Base-by-base conservation (phyloP, 2,888 invertebrate genomes). In the Empis stercorea region DNA sequence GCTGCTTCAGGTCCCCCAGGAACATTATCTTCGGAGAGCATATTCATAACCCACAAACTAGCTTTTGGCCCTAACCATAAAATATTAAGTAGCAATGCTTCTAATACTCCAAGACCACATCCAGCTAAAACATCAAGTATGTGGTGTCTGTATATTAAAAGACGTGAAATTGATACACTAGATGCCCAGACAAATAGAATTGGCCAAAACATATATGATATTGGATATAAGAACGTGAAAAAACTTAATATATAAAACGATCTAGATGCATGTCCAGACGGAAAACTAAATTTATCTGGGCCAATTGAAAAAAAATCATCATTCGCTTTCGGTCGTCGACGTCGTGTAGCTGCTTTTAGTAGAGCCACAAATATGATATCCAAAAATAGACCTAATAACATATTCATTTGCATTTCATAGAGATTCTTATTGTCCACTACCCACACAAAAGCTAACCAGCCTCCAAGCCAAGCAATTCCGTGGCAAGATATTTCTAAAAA, bases 181-280 rank as follows among this genome's bases (percentile, higher is more conserved):
- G 74, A 63, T 0, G 80, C 76, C 94, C 94, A 95, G 0, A 80
- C 76, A 1, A 83, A 56, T 11, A 91, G 58, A 1, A 84, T 76
- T 17, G 79, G 76, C 52, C 75, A 70, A 52, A 77, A 76, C 45
- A 84, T 56, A 7, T 75, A 58, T 2, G 79, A 71, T 3, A 84
- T 56, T 0, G 84, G 80, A 64, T 77, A 76, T 17, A 84, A 59
- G 51, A 74, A 70, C 5, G 78, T 73, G 53, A 92, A 82, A 61
- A 87, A 84, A 49, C 80, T 78, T 4, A 81, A 73, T 17, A 95
- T 72, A 63, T 86, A 78, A 5, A 83, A 76, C 1, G 89, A 80
- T 55, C 96, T 72, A 23, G 94, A 91, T 1, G 91, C 81, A 66
- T 97, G 96, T 0, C 95, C 95, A 0, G 95, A 96, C 11, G 96